Evolutionary conservation across 2,113 vertebrate genomes (phyloP), one percentile per base, ranked within the genome.

Genomic region (Lagopus muta): DNA sequence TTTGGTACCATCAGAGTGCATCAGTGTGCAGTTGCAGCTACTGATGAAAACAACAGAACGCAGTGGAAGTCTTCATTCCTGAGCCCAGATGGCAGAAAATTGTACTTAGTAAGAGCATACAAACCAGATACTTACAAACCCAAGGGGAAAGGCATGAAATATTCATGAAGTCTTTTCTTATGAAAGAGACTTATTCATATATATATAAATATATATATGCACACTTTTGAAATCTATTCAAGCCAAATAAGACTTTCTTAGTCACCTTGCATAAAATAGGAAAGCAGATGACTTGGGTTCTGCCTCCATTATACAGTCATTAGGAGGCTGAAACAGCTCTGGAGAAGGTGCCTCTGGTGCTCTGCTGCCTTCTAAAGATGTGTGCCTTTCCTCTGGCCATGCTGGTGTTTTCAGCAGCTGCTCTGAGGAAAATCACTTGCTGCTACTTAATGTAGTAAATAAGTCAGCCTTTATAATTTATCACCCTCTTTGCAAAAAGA

Each of bases 181-280:
- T 97, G 92, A 96, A 96, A 93, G 94, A 87, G 74, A 24, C 67
- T 96, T 85, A 95, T 96, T 97, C 95, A 94, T 78, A 6, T 50
- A 8, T 38, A 50, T 12, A 62, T 2, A 77, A 19, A 89, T 38
- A 78, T 47, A 75, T 81, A 45, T 70, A 14, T 16, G 72, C 82
- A 78, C 76, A 47, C 82, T 96, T 94, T 88, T 95, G 89, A 96
- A 94, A 93, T 91, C 77, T 74, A 62, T 94, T 96, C 92, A 95
- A 96, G 69, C 83, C 93, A 95, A 96, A 96, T 91, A 97, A 90
- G 93, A 83, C 61, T 96, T 96, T 96, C 91, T 95, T 88, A 91
- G 89, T 91, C 92, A 95, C 88, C 79, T 90, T 93, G 88, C 17
- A 0, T 95, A 92, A 95, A 95, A 88, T 73, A 90, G 94, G 86